Evolutionary conservation across 2,113 vertebrate genomes (phyloP).

Genomic region (Alexandromys fortis): DNA sequence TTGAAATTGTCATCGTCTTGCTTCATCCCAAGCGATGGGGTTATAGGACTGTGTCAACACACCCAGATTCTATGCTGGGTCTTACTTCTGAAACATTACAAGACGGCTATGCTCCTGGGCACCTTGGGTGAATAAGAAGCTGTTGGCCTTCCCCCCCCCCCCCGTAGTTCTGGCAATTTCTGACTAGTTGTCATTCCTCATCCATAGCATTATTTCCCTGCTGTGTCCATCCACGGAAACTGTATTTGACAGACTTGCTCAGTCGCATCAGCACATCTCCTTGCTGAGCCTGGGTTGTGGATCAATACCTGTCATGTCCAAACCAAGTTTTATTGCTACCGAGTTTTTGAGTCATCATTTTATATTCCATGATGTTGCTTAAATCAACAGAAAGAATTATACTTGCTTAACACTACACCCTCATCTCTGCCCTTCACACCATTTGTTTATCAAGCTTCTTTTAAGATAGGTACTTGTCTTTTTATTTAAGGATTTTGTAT

Average conservation of each 20-base stretch:
- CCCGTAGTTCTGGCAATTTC: neutral
- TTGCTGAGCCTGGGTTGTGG: neutral
- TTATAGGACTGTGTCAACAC: neutral
- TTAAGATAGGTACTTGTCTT: neutral
- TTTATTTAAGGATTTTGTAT: neutral
- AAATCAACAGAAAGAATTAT: conserved; percentile 47
- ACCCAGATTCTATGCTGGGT: neutral
- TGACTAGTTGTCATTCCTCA: neutral
- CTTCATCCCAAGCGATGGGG: neutral
- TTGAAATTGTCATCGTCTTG: neutral
- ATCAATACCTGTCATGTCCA: conserved; percentile 45
- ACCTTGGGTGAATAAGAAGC: neutral
- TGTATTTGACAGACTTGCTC: neutral
- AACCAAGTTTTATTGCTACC: conserved; percentile 12
- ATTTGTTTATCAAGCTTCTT: neutral
- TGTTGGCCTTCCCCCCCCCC: neutral
- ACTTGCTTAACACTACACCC: neutral
- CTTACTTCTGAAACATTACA: neutral
- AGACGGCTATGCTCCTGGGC: neutral
- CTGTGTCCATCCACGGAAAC: neutral
- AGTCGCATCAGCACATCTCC: neutral
- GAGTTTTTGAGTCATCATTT: conserved; percentile 46
- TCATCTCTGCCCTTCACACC: neutral
- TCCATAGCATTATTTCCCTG: neutral
- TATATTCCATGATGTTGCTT: conserved; percentile 14